phyloP scores from a whole-genome alignment of 1,140 invertebrate species.

The Marisa cornuarietis region DNA sequence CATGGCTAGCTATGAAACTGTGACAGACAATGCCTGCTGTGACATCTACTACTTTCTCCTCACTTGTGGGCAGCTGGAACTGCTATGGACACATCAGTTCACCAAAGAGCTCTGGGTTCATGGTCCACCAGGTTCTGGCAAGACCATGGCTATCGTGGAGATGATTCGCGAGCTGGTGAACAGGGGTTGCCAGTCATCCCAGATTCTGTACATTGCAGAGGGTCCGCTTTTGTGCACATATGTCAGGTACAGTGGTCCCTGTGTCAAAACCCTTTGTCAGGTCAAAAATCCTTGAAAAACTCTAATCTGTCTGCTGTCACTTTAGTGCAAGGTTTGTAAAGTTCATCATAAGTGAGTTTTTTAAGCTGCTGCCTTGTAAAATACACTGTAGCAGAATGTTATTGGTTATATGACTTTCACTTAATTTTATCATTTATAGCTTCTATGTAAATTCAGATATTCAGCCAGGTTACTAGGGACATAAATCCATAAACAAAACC shows the following conservation, averaged over 20 bases:
- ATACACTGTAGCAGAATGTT: no score
- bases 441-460: no score
- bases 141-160: slow-evolving; percentile 52
- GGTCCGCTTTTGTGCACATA: slow-evolving; percentile 52
- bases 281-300: not conserved
- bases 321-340: not conserved
- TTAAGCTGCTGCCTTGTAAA: no score
- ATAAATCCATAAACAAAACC: no score
- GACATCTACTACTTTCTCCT: slow-evolving; percentile 45
- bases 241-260: slow-evolving; percentile 38
- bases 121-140: slow-evolving; percentile 52
- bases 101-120: slow-evolving; percentile 56
- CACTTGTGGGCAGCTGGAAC: slow-evolving; percentile 56
- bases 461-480: no score
- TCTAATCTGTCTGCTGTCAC: not conserved
- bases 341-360: not conserved
- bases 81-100: slow-evolving; percentile 53
- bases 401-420: not conserved
- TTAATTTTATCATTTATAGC: not conserved
- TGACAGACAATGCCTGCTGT: slow-evolving; percentile 7
- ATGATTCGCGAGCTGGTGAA: slow-evolving; percentile 46
- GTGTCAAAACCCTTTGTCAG: not conserved
- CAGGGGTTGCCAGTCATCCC: slow-evolving; percentile 34
- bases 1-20: slow-evolving; percentile 42
- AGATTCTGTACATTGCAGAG: slow-evolving; percentile 52